Base-by-base conservation (phyloP, 2,888 invertebrate genomes). In the Caenorhabditis plicata region DNA sequence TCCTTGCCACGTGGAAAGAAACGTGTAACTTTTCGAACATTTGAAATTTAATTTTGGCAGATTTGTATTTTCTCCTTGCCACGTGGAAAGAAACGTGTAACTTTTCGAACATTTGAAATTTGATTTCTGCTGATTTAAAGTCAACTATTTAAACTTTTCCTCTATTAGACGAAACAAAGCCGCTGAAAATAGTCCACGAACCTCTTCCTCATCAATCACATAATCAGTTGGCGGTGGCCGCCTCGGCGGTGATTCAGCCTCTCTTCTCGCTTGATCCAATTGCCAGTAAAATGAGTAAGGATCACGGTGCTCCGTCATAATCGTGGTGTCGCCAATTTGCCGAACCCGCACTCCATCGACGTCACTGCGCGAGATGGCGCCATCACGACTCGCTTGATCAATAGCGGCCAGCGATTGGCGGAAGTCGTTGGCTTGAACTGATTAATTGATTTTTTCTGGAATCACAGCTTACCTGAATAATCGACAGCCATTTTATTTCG, bases 261-360 rank as follows among this genome's bases (percentile, higher is more conserved):
- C 63, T 8, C 68, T 46, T 25, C 70, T 39, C 11, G 53, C 43
- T 63, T 79, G 72, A 65, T 81, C 81, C 40, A 81, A 64, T 57
- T 81, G 81, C 81, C 81, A 81, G 55, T 81, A 81, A 68, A 81
- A 81, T 1, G 80, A 80, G 51, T 81, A 81, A 11, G 81, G 81
- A 66, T 81, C 81, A n/a, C 81, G 63, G 43, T 81, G 80, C 35
- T 81, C 78, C 15, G 80, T 81, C 60, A 80, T 71, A 38, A 80
- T 66, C 3, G 77, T 75, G 2, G 77, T 78, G 57, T 80, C 78
- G 25, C 79, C 79, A 42, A 75, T 61, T 25, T 69, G 66, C 4
- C 65, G 56, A 8, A 75, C 71, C 26, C 69, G 48, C 15, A 75
- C 66, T 31, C 72, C 70, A 15, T 62, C 66, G 7, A 55, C 46